Evolutionary conservation across 1,140 invertebrate genomes (phyloP), one percentile per base, ranked within the genome.

Genomic region (Caenorhabditis brenneri): DNA sequence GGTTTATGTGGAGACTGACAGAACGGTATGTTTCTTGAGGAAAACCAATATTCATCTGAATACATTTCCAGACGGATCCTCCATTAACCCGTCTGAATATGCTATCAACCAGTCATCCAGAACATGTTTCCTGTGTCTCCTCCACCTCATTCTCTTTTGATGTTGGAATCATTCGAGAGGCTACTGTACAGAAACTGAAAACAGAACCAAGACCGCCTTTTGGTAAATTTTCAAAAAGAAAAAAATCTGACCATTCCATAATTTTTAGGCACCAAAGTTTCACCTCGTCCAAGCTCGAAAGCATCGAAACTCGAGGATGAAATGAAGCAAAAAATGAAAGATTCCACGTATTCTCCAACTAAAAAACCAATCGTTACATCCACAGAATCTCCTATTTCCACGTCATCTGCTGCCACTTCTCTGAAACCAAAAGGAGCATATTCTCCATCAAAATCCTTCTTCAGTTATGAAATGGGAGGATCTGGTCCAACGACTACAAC

Each of bases 1-100:
- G 36, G 39, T 82, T 55, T 82, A 53, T 49, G 60, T 46, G 27
- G 81, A 82, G 74, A 82, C 81, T 2, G 81, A 82, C 24, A 42
- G 33, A 82, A 69, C 81, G 27, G 81, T 82, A 31, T n/a, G 39
- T 80, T 29, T 27, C 22, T 5, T 29, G 33, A 39, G 27, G 12
- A 65, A 65, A 27, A 2, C 5, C 5, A 42, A n/a, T 58, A 10
- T 29, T 24, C 10, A 36, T 24, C 7, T 3, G 16, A 69, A 36
- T 5, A 74, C 19, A n/a, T 16, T 51, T 65, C 12, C 58, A 65
- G 81, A 69, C 36, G 65, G 65, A 82, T 82, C 81, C 60, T 7
- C 58, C 55, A 46, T 36, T 58, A 60, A 60, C 55, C 24, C 60
- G 51, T 82, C 39, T 82, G 39, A 69, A 69, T 27, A 27, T 74